Conservation (phyloP, 2,113 vertebrate genomes). For the Pimephales promelas region DNA sequence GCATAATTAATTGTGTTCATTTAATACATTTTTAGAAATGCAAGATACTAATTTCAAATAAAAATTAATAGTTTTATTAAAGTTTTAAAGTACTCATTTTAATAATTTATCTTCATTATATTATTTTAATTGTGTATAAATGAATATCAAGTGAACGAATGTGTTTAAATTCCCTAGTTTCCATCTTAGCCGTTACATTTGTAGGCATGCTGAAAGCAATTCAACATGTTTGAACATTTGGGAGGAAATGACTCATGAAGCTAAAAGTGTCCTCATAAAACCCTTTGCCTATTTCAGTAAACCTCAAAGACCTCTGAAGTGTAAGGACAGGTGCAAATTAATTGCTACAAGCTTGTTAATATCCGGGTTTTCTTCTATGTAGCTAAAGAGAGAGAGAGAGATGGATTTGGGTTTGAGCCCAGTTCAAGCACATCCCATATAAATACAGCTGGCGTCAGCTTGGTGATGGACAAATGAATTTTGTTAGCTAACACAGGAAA, state of each 20-base stretch:
- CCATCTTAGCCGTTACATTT: background rate
- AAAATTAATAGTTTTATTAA: too few relatives aligned
- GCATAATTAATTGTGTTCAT: too few relatives aligned
- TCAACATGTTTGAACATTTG: background rate
- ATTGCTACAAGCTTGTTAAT: slow-evolving; percentile 31
- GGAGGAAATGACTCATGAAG: background rate
- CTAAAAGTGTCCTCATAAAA: background rate
- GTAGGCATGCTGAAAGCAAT: background rate
- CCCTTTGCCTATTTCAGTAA: background rate
- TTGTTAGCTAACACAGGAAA: slow-evolving; percentile 31
- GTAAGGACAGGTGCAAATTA: slow-evolving; percentile 2
- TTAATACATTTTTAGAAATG: background rate
- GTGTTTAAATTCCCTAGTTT: background rate
- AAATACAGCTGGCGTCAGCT: slow-evolving; percentile 32
- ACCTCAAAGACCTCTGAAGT: slow-evolving; percentile 6
- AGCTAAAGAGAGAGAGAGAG: background rate
- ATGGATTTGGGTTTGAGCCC: background rate
- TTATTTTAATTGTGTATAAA: background rate
- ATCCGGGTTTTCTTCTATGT: background rate
- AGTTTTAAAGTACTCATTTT: too few relatives aligned
- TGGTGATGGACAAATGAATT: background rate
- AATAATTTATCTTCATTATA: too few relatives aligned
- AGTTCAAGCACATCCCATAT: background rate
- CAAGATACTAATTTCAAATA: too few relatives aligned
- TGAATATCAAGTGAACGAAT: background rate